Evolutionary conservation across 2,113 vertebrate species (phyloP), one percentile per base, ranked within the genome.

Genomic region (Anthoscopus minutus): DNA sequence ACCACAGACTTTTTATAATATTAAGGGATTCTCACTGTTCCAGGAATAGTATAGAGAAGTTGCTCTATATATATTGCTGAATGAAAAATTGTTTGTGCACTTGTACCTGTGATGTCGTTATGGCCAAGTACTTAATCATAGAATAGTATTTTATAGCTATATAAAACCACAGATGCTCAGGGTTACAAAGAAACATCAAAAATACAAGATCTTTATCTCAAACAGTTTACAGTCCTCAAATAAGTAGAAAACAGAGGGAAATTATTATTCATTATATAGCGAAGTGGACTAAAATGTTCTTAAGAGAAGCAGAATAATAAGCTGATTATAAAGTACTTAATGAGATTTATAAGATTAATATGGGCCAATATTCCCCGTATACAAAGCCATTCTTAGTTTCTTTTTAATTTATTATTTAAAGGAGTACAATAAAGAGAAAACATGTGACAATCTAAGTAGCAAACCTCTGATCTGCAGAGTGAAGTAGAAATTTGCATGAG

Each of bases 281-380:
- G n/a, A 93, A 86, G 45, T 62, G 21, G 69, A 95, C 38, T 91
- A 92, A 97, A 93, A 77, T 48, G 5, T 86, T 96, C 91, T 86
- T 91, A 94, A 95, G 37, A 94, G 77, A 83, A 96, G 81, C 66
- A 81, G 83, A 95, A 94, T 96, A 96, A 95, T 96, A 92, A 97
- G 86, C 91, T 96, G 92, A 97, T 97, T 97, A 93, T 90, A 76
- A 96, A 96, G 78, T 89, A 92, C 72, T 94, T 97, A 97, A 94
- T 94, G 86, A 95, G 96, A 97, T 97, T 97, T 97, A 90, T 95
- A 92, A 94, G 88, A 94, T 93, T 27, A 85, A 67, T 23, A 74
- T 89, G 65, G 84, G 91, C 89, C 92, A 96, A 80, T 94, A 96
- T 86, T 94, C 61, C 45, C 84, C 64, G 51, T 81, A 71, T 70